A percentile compares a stretch with the other conserved stretches of the same genome.
These are phyloP conservation scores for Glossophaga mutica DNA, from an alignment of 2,797 vertebrate species.

Conservation along the genomic window DNA sequence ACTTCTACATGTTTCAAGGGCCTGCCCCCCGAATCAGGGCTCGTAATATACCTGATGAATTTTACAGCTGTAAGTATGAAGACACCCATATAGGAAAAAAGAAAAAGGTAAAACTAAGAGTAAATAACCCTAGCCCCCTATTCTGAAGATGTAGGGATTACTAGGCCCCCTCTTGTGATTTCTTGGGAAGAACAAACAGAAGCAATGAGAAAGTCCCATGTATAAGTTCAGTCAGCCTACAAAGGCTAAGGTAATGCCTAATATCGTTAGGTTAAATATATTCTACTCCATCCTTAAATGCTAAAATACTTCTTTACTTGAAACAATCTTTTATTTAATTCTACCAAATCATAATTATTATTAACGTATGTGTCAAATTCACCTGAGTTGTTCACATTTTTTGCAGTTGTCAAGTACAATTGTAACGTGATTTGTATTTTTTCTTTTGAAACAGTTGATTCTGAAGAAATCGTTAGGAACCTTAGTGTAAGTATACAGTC, in stretches of 20 bases:
- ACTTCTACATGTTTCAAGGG: conserved; percentile 90
- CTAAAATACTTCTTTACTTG: conserved; percentile 4
- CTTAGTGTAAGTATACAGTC: conserved; percentile 90
- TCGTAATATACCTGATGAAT: conserved; percentile 85
- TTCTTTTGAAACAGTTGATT: conserved; percentile 90
- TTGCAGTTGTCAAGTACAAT: not conserved
- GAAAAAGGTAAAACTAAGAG: not conserved
- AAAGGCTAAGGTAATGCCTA: not conserved
- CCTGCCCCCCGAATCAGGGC: conserved; percentile 91
- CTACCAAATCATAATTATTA: not conserved
- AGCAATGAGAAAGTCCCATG: not conserved
- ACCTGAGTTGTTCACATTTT: not conserved
- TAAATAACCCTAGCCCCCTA: not conserved
- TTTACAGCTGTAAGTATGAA: conserved; percentile 87
- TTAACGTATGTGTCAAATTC: not conserved
- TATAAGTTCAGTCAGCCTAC: not conserved
- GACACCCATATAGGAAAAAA: rapidly evolving
- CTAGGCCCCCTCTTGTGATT: not conserved
- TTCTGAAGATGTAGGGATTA: not conserved
- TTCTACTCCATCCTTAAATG: not conserved
- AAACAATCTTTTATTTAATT: not conserved
- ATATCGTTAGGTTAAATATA: not conserved
- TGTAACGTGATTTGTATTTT: conserved; percentile 55
- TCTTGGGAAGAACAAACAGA: not conserved
- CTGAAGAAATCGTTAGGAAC: conserved; percentile 91